Evolutionary conservation across 2,113 vertebrate species (phyloP).

Genomic region (Muntiacus muntjak): DNA sequence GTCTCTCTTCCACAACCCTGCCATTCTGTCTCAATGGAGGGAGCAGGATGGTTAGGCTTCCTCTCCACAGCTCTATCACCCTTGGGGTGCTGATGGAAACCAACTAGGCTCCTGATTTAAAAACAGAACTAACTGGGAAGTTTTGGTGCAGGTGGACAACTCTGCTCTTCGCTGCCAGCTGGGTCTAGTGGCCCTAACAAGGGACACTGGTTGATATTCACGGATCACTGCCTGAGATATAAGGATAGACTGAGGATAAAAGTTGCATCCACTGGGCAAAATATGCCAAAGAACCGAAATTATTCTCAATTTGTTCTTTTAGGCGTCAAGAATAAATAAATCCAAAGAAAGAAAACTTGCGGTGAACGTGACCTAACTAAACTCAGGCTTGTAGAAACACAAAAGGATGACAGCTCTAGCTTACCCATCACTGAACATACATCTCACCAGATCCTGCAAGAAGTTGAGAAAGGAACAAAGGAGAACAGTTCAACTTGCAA

Average conservation of each 20-base stretch:
- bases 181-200: neutral
- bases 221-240: slow-evolving; percentile 45
- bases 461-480: neutral
- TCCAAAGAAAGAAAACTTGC: neutral
- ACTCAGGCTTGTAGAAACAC: neutral
- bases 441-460: neutral
- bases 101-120: neutral
- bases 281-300: slow-evolving; percentile 12
- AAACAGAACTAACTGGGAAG: neutral
- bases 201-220: neutral
- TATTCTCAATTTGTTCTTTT: neutral
- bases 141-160: neutral
- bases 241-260: neutral
- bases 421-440: neutral
- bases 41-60: no score
- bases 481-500: neutral
- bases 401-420: neutral
- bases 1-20: neutral
- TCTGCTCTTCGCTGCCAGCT: neutral
- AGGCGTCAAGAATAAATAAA: slow-evolving; percentile 45
- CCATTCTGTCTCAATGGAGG: no score
- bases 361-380: neutral
- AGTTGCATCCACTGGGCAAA: slow-evolving; percentile 61
- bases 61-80: neutral
- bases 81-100: neutral